These are phyloP conservation scores for Maccullochella peelii DNA, from an alignment of 2,113 vertebrate species.

Conservation along the genomic window DNA sequence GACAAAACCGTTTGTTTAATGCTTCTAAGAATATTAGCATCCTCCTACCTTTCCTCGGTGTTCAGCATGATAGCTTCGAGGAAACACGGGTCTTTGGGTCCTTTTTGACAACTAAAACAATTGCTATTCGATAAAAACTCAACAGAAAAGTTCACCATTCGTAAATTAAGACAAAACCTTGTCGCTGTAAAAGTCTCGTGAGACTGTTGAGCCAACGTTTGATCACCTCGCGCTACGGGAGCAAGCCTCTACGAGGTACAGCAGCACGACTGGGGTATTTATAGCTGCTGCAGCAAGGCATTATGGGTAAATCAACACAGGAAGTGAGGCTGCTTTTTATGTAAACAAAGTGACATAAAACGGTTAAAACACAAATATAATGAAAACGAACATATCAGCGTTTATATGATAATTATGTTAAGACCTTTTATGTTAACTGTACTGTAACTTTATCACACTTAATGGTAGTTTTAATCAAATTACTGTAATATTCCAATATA, in stretches of 20 bases:
- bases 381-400: background rate
- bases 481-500: background rate
- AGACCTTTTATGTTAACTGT: background rate
- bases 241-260: rapidly evolving
- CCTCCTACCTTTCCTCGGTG: conserved; percentile 83
- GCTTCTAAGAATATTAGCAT: background rate
- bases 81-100: conserved; percentile 53
- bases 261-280: background rate
- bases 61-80: conserved; percentile 80
- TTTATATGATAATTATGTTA: background rate
- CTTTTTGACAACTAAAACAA: conserved; percentile 67
- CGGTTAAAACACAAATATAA: background rate
- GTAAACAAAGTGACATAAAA: conserved; percentile 8
- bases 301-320: conserved; percentile 69
- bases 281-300: conserved; percentile 35
- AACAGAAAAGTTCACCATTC: conserved; percentile 76
- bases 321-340: background rate
- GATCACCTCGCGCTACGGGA: rapidly evolving
- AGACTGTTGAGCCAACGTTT: rapidly evolving
- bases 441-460: background rate
- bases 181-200: background rate
- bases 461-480: background rate
- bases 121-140: conserved; percentile 72
- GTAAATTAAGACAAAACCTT: conserved; percentile 7
- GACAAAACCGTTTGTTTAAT: background rate